Evolutionary conservation across 2,888 invertebrate species (phyloP), one percentile per base, ranked within the genome.

Genomic region (Danaus chrysippus): DNA sequence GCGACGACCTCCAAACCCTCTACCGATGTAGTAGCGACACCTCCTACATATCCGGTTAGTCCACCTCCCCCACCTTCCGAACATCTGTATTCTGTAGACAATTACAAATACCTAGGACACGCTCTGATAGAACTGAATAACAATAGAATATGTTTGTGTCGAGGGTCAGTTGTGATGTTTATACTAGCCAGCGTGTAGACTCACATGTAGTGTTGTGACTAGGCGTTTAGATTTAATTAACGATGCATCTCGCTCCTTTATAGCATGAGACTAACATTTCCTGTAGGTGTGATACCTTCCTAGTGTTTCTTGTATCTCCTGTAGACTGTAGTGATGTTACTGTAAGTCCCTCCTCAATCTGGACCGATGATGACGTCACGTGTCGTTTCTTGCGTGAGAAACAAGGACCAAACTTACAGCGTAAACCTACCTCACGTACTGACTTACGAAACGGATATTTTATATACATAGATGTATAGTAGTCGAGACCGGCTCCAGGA

Each of bases 1-100:
- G 81, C 54, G 83, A 81, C 54, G 86, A 85, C n/a, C 62, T 88
- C 63, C 83, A 78, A 63, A 87, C 85, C 0, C 63, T 88, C 49
- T 88, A 87, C 63, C 70, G 83, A 57, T 86, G 87, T 72, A 63
- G 74, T 12, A 87, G 87, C 65, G 79, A 78, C 23, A 81, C 81
- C 0, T 85, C 85, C 0, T 73, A 70, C 62, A 73, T 71, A 57
- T 69, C 66, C 42, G 65, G 68, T 69, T 58, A 69, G 66, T 65
- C 61, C 49, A 44, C 12, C 54, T 46, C 17, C 10, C 17, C 49
- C 49, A 17, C n/a, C 15, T 34, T 13, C n/a, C 41, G 6, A 41
- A 23, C 10, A 11, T 53, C 15, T 42, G 17, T 12, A 42, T 12
- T 60, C n/a, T 49, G 46, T 17, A 41, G 43, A 23, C 42, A 53